Base-by-base conservation (phyloP, 2,113 vertebrate genomes). In the Callaeas wilsoni region DNA sequence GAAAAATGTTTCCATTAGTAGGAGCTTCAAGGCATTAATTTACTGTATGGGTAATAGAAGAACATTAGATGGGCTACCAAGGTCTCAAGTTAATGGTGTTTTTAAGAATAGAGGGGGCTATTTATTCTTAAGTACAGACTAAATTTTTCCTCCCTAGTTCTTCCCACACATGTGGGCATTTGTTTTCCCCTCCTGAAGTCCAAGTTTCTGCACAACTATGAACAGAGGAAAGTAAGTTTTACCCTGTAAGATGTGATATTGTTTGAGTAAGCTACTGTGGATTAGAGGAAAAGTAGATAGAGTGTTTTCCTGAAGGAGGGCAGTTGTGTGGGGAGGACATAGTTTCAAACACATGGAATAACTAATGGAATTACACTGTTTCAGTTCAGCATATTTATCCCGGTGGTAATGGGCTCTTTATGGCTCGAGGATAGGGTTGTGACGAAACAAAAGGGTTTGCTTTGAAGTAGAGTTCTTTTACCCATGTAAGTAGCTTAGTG, bases 1-100 rank as follows among this genome's bases (percentile, higher is more conserved):
- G 96, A 98, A 97, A 97, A 96, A 98, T 97, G 71, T 91, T 96
- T 91, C 96, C 90, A 97, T 98, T 98, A 98, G 76, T 73, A 33
- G 49, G 94, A 97, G 88, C 93, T 97, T 91, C 87, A 94, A 97
- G 95, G 87, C 95, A 93, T 97, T 97, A 76, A 74, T 97, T 97
- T 97, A 62, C 77, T 84, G 42, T 95, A 85, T 90, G 95, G 68
- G 73, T 96, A 89, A 77, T 92, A 93, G 84, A 94, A 93, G 63
- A 91, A 82, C 81, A 42, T 87, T 67, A 93, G 62, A 39, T 87
- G 77, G 86, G 67, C 37, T 95, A 85, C 60, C 41, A 73, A 95
- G 85, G 78, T 90, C 70, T 97, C 73, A 47, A 83, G 39, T 71
- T 91, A 95, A 96, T 97, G 60, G 12, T 78, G 32, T 97, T 97